Evolutionary conservation across 2,888 invertebrate species (phyloP).

Genomic region (Brachyptera putata): DNA sequence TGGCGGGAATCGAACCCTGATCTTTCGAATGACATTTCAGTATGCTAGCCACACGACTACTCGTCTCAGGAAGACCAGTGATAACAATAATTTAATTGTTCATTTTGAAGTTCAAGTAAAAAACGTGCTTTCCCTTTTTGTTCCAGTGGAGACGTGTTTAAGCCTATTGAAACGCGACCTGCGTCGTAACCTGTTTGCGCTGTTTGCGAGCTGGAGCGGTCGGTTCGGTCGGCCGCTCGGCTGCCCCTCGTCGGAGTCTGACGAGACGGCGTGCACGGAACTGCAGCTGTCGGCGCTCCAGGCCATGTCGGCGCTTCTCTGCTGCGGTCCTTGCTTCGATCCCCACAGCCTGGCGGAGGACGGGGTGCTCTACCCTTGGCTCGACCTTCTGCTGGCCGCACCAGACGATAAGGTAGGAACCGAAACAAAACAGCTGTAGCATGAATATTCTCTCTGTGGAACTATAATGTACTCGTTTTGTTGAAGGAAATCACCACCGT

Average conservation of each 20-base stretch:
- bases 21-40: no score
- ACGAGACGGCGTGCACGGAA: conserved; percentile 42
- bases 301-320: conserved; percentile 93
- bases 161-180: conserved; percentile 83
- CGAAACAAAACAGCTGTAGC: no score
- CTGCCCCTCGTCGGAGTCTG: conserved; percentile 15
- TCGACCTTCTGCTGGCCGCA: conserved; percentile 84
- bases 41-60: no score
- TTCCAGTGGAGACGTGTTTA: conserved; percentile 79
- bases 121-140: no score
- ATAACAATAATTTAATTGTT: no score
- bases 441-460: no score
- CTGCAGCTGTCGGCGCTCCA: conserved; percentile 59
- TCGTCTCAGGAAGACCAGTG: no score
- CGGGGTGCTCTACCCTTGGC: conserved; percentile 89
- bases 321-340: conserved; percentile 95
- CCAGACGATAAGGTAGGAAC: conserved; percentile 72
- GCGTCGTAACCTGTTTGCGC: conserved; percentile 78
- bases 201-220: conserved; percentile 94
- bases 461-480: no score
- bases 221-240: conserved; percentile 68
- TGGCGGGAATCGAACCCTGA: no score
- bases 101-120: no score
- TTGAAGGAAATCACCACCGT: no score
- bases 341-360: conserved; percentile 80